A percentile compares a stretch with the other conserved stretches of the same genome.
Conservation (phyloP, 1,140 invertebrate genomes). For the Nebria ingens region DNA sequence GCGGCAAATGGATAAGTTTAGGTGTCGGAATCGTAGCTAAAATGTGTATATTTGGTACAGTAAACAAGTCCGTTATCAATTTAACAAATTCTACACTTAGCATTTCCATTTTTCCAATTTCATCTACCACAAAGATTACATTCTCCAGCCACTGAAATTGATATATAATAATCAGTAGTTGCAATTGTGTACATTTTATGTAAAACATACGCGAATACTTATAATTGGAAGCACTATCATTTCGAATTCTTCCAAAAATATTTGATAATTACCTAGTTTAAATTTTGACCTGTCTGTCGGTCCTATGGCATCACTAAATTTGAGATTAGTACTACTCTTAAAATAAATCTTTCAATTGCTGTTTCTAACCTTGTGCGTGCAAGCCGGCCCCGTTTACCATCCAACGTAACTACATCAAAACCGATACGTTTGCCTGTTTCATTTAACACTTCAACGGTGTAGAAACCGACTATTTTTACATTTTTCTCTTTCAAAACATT, state of each 20-base stretch:
- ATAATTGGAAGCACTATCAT: conserved; percentile 38
- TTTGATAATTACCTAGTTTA: conserved; percentile 47
- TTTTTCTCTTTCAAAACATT: conserved; percentile 30
- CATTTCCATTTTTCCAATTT: conserved; percentile 60
- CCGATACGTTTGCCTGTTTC: conserved; percentile 38
- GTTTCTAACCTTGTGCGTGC: conserved; percentile 39
- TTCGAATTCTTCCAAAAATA: conserved; percentile 48
- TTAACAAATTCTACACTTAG: conserved; percentile 45
- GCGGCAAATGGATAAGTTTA: conserved; percentile 14
- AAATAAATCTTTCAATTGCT: not conserved
- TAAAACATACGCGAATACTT: conserved; percentile 15
- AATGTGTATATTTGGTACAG: conserved; percentile 26
- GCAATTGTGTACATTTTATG: not conserved
- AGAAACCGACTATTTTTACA: conserved; percentile 44
- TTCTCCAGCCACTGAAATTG: conserved; percentile 14
- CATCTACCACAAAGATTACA: conserved; percentile 45
- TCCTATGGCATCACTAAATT: conserved; percentile 21
- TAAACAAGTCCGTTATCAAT: conserved; percentile 32
- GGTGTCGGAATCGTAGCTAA: conserved; percentile 45
- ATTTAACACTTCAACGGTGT: conserved; percentile 48
- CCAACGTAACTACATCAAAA: conserved; percentile 48
- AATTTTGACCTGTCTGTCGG: conserved; percentile 14
- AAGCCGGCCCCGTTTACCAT: conserved; percentile 34
- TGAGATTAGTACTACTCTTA: conserved; percentile 8
- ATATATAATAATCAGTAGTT: not conserved